These are phyloP conservation scores for Xenopus laevis DNA, from an alignment of 2,113 vertebrate species.

Conservation along the genomic window DNA sequence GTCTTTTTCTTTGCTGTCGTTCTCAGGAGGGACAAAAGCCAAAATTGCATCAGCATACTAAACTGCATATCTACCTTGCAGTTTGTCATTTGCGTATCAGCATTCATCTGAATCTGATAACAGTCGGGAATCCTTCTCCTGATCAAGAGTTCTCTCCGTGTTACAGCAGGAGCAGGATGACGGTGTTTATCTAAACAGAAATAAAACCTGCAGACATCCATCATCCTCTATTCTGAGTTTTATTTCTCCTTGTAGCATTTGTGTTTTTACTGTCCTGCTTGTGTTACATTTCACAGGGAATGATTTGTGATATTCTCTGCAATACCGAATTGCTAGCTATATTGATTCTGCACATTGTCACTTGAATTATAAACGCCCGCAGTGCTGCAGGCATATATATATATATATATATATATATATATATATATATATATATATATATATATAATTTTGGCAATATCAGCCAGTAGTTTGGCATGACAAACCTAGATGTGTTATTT, in stretches of 20 bases:
- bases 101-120: slow-evolving; percentile 38
- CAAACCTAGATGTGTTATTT: neutral
- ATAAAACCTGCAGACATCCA: slow-evolving; percentile 39
- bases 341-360: slow-evolving; percentile 38
- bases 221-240: slow-evolving; percentile 30
- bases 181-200: slow-evolving; percentile 13
- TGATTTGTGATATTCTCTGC: slow-evolving; percentile 41
- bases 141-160: slow-evolving; percentile 1
- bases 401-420: slow-evolving; percentile 30
- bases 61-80: slow-evolving; percentile 2
- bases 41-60: slow-evolving; percentile 10
- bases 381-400: slow-evolving; percentile 15
- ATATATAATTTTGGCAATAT: slow-evolving; percentile 20
- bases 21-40: too few relatives aligned
- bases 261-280: slow-evolving; percentile 39
- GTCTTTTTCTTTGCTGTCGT: too few relatives aligned
- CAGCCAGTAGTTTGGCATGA: slow-evolving; percentile 6
- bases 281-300: slow-evolving; percentile 15
- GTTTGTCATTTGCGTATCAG: slow-evolving; percentile 35
- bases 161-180: slow-evolving; percentile 18
- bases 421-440: slow-evolving; percentile 17
- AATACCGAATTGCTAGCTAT: slow-evolving; percentile 26
- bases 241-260: slow-evolving; percentile 41
- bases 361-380: slow-evolving; percentile 18
- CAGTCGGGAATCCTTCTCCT: slow-evolving; percentile 21